Base-by-base conservation (phyloP, 2,113 vertebrate species). In the Globicephala melas region DNA sequence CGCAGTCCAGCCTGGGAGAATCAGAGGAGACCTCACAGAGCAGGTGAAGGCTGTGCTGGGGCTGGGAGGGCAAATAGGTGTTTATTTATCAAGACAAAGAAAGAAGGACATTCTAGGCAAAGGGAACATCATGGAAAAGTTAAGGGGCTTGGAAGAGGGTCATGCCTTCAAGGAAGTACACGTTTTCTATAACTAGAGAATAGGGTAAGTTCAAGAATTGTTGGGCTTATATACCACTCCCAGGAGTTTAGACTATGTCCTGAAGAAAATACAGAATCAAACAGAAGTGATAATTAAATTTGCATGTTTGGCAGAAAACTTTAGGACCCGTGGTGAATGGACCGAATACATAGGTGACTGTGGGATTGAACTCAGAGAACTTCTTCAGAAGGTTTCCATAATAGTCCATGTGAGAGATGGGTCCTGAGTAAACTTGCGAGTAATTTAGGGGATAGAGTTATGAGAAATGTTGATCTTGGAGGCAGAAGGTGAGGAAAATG, bases 301-400 rank as follows among this genome's bases (percentile, higher is more conserved):
- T 91, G 5, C 63, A n/a, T 41, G 23, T 87, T 95, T 92, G 87
- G 79, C 89, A 96, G 76, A 65, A 71, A 79, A 91, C 21, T 85
- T 86, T 76, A 71, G 21, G 55, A 63, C 60, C 38, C 53, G 4
- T 80, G 65, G 33, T 44, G 23, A 87, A 55, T 81, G 50, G 31
- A 60, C 74, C 76, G 15, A 13, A 26, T 80, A 21, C 89, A 26
- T 58, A 83, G 25, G 25, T 2, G 15, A 15, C 33, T 50, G 41
- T 87, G 68, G 76, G 18, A 96, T 28, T 93, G 28, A 90, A 77
- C 21, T 88, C 67, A 92, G 44, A 92, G 17, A 60, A 79, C 33
- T 71, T 33, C 33, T 76, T 91, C 31, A 58, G 44, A 26, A 88
- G 41, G 15, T 83, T 94, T 91, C 68, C 28, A 23, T 67, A 67